Percentiles rank a stretch among this genome's conserved stretches.
These are phyloP conservation scores for Grus americana DNA, from an alignment of 2,113 vertebrate species.

Conservation along the genomic window DNA sequence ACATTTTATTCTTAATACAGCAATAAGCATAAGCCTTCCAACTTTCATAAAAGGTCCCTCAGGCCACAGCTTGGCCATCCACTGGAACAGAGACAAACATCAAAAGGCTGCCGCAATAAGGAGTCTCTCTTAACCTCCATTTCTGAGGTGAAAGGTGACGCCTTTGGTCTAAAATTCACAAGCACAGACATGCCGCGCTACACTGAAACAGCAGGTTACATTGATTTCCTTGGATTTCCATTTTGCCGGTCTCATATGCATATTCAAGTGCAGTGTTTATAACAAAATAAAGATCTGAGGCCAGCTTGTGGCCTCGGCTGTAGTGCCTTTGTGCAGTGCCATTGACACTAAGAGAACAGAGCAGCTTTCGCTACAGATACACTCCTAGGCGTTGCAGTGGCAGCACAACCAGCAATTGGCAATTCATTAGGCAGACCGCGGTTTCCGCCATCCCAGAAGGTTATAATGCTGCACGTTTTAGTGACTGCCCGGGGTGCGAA, in stretches of 20 bases:
- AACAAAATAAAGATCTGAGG: background rate
- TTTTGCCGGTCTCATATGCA: accelerated
- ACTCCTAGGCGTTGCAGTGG: background rate
- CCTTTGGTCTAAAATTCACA: background rate
- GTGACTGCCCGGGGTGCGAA: background rate
- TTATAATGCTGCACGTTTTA: background rate
- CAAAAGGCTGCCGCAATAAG: background rate
- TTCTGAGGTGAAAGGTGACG: background rate
- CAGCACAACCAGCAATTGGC: background rate
- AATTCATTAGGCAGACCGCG: background rate
- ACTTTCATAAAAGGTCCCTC: background rate
- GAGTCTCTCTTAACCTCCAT: background rate
- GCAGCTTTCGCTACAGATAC: background rate
- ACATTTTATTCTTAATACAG: conserved; percentile 29
- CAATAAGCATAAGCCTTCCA: background rate
- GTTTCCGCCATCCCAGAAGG: background rate
- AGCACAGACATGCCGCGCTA: accelerated
- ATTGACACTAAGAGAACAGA: background rate
- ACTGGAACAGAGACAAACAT: background rate
- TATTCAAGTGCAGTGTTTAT: background rate
- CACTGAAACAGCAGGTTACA: background rate
- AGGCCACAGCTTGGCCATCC: background rate
- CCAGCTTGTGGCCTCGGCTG: background rate
- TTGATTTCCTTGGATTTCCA: background rate
- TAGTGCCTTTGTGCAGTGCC: background rate